phyloP scores from a whole-genome alignment of 2,797 vertebrate genomes.

The Lithobates sylvaticus region DNA sequence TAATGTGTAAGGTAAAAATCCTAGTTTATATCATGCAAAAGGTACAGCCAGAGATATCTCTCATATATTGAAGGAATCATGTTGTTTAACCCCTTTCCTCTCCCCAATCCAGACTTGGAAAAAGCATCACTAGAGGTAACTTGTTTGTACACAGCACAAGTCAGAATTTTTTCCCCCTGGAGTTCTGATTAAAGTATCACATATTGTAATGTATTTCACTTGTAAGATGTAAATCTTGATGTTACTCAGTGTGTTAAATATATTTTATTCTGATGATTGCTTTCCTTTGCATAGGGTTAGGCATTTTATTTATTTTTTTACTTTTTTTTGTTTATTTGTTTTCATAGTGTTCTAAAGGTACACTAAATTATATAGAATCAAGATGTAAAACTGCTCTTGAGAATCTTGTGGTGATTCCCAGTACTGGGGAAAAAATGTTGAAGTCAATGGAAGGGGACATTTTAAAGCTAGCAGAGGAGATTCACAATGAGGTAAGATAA shows the following conservation, averaged over 20 bases:
- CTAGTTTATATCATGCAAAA: too few relatives aligned
- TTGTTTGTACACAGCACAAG: too few relatives aligned
- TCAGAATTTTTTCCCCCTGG: too few relatives aligned
- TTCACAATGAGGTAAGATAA: constrained; percentile 92
- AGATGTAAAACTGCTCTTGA: constrained; percentile 86
- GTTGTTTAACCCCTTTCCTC: too few relatives aligned
- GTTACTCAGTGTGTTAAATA: not conserved
- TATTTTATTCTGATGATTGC: not conserved
- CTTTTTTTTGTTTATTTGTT: not conserved
- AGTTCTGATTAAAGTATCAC: too few relatives aligned
- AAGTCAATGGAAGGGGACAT: constrained; percentile 80
- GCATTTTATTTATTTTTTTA: not conserved
- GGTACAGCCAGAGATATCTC: too few relatives aligned
- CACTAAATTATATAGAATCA: constrained; percentile 88
- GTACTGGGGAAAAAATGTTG: constrained; percentile 77
- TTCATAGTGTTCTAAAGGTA: constrained; percentile 88
- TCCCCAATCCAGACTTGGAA: too few relatives aligned
- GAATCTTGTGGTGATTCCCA: constrained; percentile 80
- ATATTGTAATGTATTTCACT: not conserved
- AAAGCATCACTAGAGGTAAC: too few relatives aligned
- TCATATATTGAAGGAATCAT: too few relatives aligned
- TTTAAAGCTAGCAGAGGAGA: constrained; percentile 88
- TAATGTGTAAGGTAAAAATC: too few relatives aligned
- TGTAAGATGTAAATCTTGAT: not conserved
- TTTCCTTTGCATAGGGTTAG: not conserved